These are phyloP conservation scores for Cephalopachus bancanus DNA, from an alignment of 2,797 vertebrate species.

Conservation along the genomic window DNA sequence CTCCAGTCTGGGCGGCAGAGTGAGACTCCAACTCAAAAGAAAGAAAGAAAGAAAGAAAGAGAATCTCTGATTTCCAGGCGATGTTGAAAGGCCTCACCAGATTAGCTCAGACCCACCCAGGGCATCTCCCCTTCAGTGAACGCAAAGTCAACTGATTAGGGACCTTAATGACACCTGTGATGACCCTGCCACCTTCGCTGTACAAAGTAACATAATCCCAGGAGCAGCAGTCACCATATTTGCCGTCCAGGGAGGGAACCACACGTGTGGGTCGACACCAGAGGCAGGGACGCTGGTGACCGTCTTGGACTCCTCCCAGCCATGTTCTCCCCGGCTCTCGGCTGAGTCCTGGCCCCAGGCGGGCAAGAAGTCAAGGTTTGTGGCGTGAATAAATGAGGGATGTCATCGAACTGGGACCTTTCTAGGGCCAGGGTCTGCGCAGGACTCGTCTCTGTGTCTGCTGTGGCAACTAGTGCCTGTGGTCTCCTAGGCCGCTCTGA, in stretches of 20 bases:
- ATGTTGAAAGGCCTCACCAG: neutral
- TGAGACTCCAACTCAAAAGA: no score
- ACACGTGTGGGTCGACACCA: fast-evolving
- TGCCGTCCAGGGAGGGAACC: neutral
- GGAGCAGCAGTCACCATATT: no score
- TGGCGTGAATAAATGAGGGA: neutral
- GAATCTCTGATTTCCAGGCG: neutral
- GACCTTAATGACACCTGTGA: neutral
- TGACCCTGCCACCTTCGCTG: neutral
- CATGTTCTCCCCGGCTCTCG: neutral
- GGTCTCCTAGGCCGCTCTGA: neutral
- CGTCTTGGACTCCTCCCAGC: neutral
- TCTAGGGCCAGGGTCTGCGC: neutral
- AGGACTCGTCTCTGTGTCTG: neutral
- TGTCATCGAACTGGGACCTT: neutral
- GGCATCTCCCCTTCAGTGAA: neutral
- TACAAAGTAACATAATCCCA: fast-evolving
- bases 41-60: no score
- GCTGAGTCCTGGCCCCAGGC: neutral
- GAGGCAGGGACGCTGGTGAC: neutral
- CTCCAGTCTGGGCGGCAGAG: no score
- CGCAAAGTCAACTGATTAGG: neutral
- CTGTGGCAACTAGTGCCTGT: neutral
- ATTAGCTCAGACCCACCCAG: no score
- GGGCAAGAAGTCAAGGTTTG: neutral